Evolutionary conservation across 2,113 vertebrate species (phyloP), one percentile per base, ranked within the genome.

Genomic region (Apistogramma diplotaenia): DNA sequence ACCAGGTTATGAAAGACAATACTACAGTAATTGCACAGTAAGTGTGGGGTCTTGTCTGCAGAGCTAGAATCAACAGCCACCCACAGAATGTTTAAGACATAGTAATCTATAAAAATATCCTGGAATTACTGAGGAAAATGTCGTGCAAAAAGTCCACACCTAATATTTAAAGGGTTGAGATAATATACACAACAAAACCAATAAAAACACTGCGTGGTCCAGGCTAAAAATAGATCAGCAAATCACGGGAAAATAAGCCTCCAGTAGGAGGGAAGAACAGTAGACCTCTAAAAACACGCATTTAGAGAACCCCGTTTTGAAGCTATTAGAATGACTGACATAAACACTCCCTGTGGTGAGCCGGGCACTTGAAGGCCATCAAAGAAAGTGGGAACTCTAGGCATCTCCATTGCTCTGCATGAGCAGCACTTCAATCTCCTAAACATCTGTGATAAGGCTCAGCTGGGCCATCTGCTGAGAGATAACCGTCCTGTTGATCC

Each of bases 21-120:
- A 90, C 23, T 25, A 29, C 80, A 51, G 84, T 93, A 92, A 93
- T 90, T 93, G 90, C 89, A 86, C 87, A 87, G 88, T 81, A 90
- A 89, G 88, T 89, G 90, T 89, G 91, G 89, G 90, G 90, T 92
- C 87, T 85, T 74, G 56, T 71, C 33, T 23, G 72, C 13, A 83
- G 60, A 86, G 79, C 87, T 89, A 90, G 81, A 90, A 84, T 86
- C 85, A 92, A 85, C 91, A 94, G 89, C 93, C 93, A 94, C 94
- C 94, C 89, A 88, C 84, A 73, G 81, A 89, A 89, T 91, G 86
- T 89, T 91, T 88, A 82, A 92, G 86, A 90, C 82, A 86, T 29
- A 40, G 77, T 89, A 81, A 94, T 92, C 86, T 79, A 80, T 33
- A 86, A 92, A 88, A 89, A 92, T 92, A 92, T 91, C 88, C 91